Conservation (phyloP, 2,797 vertebrate genomes). For the Anableps anableps region DNA sequence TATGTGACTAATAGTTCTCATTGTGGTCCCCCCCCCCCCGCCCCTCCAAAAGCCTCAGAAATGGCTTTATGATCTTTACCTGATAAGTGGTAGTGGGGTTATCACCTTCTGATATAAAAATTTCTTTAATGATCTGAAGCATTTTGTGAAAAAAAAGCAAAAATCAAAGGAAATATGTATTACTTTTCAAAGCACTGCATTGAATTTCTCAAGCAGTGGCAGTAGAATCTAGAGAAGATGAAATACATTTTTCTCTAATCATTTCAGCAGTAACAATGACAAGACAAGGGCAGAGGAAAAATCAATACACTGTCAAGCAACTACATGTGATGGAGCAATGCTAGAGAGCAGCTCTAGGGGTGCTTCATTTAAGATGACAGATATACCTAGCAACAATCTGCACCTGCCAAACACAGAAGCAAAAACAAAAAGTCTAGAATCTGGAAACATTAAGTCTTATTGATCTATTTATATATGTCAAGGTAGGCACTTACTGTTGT, state of each 20-base stretch:
- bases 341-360: slow-evolving; percentile 37
- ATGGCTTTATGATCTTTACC: not conserved
- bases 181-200: not conserved
- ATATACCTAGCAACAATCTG: slow-evolving; percentile 28
- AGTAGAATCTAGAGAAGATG: slow-evolving; percentile 8
- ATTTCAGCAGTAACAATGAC: slow-evolving; percentile 37
- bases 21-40: not conserved
- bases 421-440: slow-evolving; percentile 25
- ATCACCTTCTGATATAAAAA: not conserved
- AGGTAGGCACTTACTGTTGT: not conserved
- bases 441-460: slow-evolving; percentile 17
- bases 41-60: not conserved
- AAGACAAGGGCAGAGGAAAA: slow-evolving; percentile 32
- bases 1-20: not conserved
- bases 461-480: slow-evolving; percentile 11
- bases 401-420: slow-evolving; percentile 21
- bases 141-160: not conserved
- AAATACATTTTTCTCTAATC: slow-evolving; percentile 27
- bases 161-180: not conserved
- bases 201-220: not conserved
- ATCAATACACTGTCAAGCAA: slow-evolving; percentile 45
- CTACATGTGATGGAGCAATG: slow-evolving; percentile 24
- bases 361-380: slow-evolving; percentile 35
- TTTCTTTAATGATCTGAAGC: not conserved
- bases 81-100: not conserved